A percentile compares a stretch with the other conserved stretches of the same genome.
Conservation (phyloP, 2,113 vertebrate species). For the Pteropus alecto region DNA sequence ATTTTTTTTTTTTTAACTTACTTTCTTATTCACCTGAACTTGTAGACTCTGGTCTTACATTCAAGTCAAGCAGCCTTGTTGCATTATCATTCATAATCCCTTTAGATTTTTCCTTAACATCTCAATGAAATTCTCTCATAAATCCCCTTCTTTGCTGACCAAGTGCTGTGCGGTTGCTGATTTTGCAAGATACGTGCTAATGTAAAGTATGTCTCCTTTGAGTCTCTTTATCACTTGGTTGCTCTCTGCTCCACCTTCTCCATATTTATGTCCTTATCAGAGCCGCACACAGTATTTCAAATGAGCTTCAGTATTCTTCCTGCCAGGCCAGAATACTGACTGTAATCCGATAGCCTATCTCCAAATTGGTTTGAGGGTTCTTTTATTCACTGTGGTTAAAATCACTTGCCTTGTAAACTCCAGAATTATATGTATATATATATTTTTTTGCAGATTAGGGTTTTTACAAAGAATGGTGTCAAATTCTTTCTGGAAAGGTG, state of each 20-base stretch:
- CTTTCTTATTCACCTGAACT: neutral
- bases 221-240: slow-evolving; percentile 61
- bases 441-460: slow-evolving; percentile 52
- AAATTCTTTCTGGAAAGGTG: slow-evolving; percentile 47
- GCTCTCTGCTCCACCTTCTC: slow-evolving; percentile 61
- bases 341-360: slow-evolving; percentile 46
- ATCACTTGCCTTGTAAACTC: slow-evolving; percentile 53
- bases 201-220: slow-evolving; percentile 55
- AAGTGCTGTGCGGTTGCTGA: slow-evolving; percentile 70
- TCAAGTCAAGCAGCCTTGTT: slow-evolving; percentile 10
- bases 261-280: slow-evolving; percentile 67
- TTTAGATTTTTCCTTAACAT: slow-evolving; percentile 50
- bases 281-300: slow-evolving; percentile 51
- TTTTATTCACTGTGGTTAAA: slow-evolving; percentile 52
- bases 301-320: slow-evolving; percentile 34
- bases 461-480: slow-evolving; percentile 26
- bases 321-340: slow-evolving; percentile 10
- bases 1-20: neutral
- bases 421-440: slow-evolving; percentile 2
- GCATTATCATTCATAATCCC: slow-evolving; percentile 38
- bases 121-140: slow-evolving; percentile 71
- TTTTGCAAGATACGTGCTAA: slow-evolving; percentile 68
- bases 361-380: slow-evolving; percentile 47
- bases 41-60: slow-evolving; percentile 9
- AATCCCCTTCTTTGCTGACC: slow-evolving; percentile 73